phyloP scores from a whole-genome alignment of 2,113 vertebrate species.

The Hypanus sabinus region DNA sequence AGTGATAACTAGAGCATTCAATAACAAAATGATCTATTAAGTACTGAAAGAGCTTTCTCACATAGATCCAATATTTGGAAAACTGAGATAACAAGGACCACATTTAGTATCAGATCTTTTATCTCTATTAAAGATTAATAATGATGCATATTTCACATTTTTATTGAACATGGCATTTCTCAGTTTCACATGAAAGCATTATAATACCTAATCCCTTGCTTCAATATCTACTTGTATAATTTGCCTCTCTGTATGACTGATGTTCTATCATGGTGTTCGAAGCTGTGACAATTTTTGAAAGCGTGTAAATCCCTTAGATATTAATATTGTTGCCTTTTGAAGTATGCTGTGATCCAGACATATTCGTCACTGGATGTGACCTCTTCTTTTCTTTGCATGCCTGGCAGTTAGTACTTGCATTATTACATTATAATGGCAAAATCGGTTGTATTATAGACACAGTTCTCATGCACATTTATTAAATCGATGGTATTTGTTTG shows the following conservation, averaged over 20 bases:
- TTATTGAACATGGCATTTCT: conserved; percentile 25
- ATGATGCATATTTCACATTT: conserved; percentile 11
- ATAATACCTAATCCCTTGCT: neutral
- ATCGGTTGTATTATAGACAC: conserved; percentile 10
- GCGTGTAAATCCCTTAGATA: neutral
- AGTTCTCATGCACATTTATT: conserved; percentile 1
- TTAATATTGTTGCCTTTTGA: neutral
- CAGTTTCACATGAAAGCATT: conserved; percentile 17
- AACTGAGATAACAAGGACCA: neutral
- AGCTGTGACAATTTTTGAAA: conserved; percentile 20
- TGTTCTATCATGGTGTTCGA: neutral
- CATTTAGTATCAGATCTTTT: conserved; percentile 13
- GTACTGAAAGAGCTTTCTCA: neutral
- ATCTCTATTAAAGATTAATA: conserved; percentile 24
- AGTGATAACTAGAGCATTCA: neutral
- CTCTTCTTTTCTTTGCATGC: conserved; percentile 13
- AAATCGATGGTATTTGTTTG: conserved; percentile 23
- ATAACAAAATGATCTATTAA: neutral
- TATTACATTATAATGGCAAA: conserved; percentile 23
- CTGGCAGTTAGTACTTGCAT: neutral
- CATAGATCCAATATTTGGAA: neutral
- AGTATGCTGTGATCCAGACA: neutral
- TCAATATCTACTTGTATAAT: conserved; percentile 18
- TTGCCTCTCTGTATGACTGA: neutral
- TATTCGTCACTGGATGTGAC: conserved; percentile 23